phyloP scores from a whole-genome alignment of 30 jellyfish, hydroid and myxozoan species.

The Cassiopea xamachana region DNA sequence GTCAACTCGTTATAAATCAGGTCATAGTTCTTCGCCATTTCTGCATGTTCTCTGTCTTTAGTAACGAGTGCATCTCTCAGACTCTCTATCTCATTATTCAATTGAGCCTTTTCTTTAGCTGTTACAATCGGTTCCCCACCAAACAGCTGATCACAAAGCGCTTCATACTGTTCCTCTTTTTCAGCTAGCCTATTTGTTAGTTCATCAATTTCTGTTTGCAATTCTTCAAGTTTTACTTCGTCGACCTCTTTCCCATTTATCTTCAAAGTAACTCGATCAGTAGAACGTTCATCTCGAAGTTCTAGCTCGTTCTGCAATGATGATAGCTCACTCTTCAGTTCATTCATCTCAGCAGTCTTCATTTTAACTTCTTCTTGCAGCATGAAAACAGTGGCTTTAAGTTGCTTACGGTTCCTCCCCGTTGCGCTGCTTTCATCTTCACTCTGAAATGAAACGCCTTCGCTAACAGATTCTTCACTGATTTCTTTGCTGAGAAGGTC shows the following conservation, averaged over 20 bases:
- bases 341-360: slow-evolving; percentile 34
- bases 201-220: slow-evolving; percentile 25
- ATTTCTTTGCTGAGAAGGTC: slow-evolving; percentile 44
- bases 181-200: slow-evolving; percentile 3
- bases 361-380: slow-evolving; percentile 26
- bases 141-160: slow-evolving; percentile 63
- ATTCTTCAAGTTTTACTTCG: slow-evolving; percentile 50
- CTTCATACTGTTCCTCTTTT: slow-evolving; percentile 59
- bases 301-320: slow-evolving; percentile 23
- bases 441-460: not conserved
- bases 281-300: slow-evolving; percentile 2
- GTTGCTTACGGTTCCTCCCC: not conserved
- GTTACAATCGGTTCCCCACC: slow-evolving; percentile 42
- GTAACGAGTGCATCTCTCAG: slow-evolving; percentile 16
- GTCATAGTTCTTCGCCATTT: slow-evolving; percentile 49
- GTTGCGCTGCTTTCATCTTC: slow-evolving; percentile 1
- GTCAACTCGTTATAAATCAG: slow-evolving; percentile 51
- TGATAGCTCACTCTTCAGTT: slow-evolving; percentile 39
- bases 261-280: slow-evolving; percentile 16
- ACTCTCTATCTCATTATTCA: slow-evolving; percentile 33
- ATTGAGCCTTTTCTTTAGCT: not conserved
- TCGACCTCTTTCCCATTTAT: slow-evolving; percentile 45
- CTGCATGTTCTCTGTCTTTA: slow-evolving; percentile 19
- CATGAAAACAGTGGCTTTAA: slow-evolving; percentile 30
- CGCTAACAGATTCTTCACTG: slow-evolving; percentile 35